These are phyloP conservation scores for Busarellus nigricollis DNA, from an alignment of 2,797 vertebrate genomes.

Conservation along the genomic window DNA sequence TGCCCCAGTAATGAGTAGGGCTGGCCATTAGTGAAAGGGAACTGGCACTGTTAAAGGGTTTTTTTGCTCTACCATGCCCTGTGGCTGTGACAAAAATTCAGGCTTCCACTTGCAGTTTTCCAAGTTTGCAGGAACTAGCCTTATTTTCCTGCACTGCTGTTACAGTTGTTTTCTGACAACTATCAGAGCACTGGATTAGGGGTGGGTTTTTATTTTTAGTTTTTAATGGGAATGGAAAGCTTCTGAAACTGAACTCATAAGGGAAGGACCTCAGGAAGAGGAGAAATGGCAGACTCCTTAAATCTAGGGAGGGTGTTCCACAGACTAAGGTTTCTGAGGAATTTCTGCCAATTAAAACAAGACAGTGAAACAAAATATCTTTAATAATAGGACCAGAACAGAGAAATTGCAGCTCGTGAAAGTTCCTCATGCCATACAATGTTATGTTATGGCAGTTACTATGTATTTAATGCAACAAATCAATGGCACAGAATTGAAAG, in stretches of 20 bases:
- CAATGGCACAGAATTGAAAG: background rate
- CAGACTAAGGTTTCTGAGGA: background rate
- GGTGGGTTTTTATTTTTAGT: background rate
- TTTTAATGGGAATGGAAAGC: constrained; percentile 41
- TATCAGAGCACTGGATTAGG: background rate
- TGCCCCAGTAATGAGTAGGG: background rate
- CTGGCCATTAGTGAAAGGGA: background rate
- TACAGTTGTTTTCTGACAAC: background rate
- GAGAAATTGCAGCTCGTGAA: constrained; percentile 13
- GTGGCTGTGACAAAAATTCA: background rate
- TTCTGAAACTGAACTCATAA: constrained; percentile 22
- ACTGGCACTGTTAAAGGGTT: background rate
- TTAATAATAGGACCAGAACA: constrained; percentile 53
- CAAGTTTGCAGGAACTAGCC: background rate
- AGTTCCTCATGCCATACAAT: background rate
- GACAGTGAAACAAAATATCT: constrained; percentile 47
- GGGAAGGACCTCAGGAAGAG: constrained; percentile 31
- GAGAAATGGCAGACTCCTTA: constrained; percentile 33
- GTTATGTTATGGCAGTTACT: background rate
- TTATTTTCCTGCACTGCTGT: background rate
- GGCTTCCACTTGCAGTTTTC: background rate
- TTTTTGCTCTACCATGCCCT: background rate
- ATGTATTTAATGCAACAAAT: background rate
- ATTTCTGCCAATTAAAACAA: constrained; percentile 49
- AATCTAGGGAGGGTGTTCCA: background rate